phyloP scores from a whole-genome alignment of 2,888 invertebrate species.

The Rhogogaster chlorosoma region DNA sequence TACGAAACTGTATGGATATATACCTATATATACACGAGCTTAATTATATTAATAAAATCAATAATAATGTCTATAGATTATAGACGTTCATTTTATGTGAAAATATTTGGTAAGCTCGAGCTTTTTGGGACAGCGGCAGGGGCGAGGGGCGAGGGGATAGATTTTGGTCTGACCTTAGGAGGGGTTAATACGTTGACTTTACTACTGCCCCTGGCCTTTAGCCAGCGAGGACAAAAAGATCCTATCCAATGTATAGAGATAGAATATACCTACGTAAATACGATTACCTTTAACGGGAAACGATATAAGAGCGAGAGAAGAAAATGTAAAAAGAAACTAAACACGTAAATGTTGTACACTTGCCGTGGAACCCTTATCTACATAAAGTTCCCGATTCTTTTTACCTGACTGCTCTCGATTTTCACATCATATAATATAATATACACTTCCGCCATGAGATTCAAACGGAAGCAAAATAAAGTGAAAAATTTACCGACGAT shows the following conservation, averaged over 20 bases:
- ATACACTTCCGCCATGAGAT: too few relatives aligned
- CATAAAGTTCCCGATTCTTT: not conserved
- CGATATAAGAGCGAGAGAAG: conserved; percentile 6
- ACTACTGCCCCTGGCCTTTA: conserved; percentile 33
- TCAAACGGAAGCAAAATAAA: too few relatives aligned
- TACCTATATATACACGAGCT: too few relatives aligned
- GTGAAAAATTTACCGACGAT: too few relatives aligned
- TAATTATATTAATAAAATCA: not conserved
- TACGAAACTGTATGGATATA: not conserved
- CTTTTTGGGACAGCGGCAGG: too few relatives aligned
- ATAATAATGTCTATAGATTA: not conserved
- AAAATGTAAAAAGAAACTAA: conserved; percentile 23
- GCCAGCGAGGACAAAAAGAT: conserved; percentile 14
- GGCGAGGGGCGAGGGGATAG: not conserved
- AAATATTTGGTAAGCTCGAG: not conserved
- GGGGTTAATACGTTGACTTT: conserved; percentile 42
- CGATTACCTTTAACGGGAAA: conserved; percentile 34
- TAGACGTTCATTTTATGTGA: not conserved
- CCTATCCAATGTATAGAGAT: not conserved
- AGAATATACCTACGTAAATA: not conserved
- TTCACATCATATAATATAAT: not conserved
- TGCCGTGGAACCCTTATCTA: not conserved
- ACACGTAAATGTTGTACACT: not conserved
- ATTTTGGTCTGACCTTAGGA: conserved; percentile 12
- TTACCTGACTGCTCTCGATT: not conserved